Evolutionary conservation across 2,888 invertebrate species (phyloP), one percentile per base, ranked within the genome.

Genomic region (Crematogaster levior): DNA sequence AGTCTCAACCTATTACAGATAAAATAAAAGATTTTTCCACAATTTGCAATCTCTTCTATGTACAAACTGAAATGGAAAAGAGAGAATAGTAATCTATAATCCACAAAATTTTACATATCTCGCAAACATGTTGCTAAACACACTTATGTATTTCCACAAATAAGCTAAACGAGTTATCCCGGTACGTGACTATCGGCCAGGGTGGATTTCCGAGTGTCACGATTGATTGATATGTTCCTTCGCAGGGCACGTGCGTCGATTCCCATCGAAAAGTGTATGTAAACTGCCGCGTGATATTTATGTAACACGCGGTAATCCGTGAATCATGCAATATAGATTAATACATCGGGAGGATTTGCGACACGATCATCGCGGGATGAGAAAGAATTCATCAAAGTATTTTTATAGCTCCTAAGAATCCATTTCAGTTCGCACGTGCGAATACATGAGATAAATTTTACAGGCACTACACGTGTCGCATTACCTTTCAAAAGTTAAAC

Each of bases 141-240:
- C 18, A 40, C 12, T 56, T 53, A 53, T 65, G 30, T 7, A 48
- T 70, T 77, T 77, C 30, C 30, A 68, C 43, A 37, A 24, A 43
- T 9, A 65, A 51, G 15, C 24, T 75, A 46, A 75, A 27, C 60
- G 37, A 74, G 46, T 80, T 74, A 40, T 61, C 37, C 48, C 30
- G 27, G 43, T 43, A 82, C 79, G 77, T 82, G 77, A 85, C 84
- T 65, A 70, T 34, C n/a, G 24, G 15, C 21, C 7, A 43, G 48
- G 53, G 51, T 60, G 51, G 46, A 61, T 82, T 56, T 73, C 60
- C 37, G 65, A 34, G 18, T 58, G 66, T 84, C 58, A 51, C 40
- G 81, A 77, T 82, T 88, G 88, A 88, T 86, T 81, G 82, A 88
- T 84, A 68, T 77, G 84, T 66, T 65, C 70, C 40, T 63, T 18